Conservation (phyloP, 2,888 invertebrate genomes). For the Lepidocyrtinus sp. region DNA sequence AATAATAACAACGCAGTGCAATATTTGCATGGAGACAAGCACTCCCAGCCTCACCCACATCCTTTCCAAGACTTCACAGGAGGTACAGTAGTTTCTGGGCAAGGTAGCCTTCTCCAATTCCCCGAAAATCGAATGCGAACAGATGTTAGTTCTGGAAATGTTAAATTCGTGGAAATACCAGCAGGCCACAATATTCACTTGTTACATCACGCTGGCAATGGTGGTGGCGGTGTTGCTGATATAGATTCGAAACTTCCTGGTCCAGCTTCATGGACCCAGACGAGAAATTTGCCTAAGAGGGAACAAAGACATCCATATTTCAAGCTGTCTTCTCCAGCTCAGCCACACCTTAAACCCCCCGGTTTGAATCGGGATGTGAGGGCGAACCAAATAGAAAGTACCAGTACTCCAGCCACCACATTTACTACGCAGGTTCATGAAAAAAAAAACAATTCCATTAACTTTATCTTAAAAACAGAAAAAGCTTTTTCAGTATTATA, state of each 20-base stretch:
- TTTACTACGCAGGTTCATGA: background rate
- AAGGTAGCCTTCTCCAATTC: constrained; percentile 25
- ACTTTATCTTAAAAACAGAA: background rate
- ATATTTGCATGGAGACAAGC: constrained; percentile 31
- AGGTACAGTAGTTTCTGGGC: constrained; percentile 38
- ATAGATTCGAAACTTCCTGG: constrained; percentile 40
- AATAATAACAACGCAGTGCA: constrained; percentile 33
- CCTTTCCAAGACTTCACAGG: constrained; percentile 30
- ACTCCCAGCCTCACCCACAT: constrained; percentile 31
- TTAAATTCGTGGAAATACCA: constrained; percentile 63
- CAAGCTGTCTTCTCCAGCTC: background rate
- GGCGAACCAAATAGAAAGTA: background rate
- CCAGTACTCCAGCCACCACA: background rate
- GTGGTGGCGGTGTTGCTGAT: too few species aligned
- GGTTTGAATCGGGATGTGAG: background rate
- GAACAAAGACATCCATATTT: constrained; percentile 56
- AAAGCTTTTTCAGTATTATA: background rate
- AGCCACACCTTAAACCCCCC: background rate
- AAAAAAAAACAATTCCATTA: background rate
- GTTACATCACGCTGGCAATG: constrained; percentile 18
- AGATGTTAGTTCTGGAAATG: constrained; percentile 33
- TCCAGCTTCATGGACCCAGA: constrained; percentile 56
- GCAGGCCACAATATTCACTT: constrained; percentile 39
- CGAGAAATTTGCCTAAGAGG: constrained; percentile 67
- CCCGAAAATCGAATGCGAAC: constrained; percentile 26